A percentile compares a stretch with the other conserved stretches of the same genome.
Evolutionary conservation across 2,113 vertebrate genomes (phyloP).

Genomic region (Pipra filicauda): DNA sequence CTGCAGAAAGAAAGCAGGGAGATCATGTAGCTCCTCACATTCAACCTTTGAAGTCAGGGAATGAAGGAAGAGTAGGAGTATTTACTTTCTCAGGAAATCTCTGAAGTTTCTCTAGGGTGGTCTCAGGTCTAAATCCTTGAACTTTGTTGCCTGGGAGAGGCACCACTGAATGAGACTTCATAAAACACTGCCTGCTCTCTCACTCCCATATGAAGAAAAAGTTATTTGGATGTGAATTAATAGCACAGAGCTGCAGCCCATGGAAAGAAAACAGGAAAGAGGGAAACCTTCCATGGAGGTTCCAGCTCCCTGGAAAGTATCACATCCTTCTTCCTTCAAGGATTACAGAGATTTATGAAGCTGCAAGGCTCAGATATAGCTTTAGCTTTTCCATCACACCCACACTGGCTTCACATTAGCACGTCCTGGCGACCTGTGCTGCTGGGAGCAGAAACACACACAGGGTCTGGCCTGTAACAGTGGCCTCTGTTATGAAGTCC

Average conservation of each 20-base stretch:
- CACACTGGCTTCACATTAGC: background rate
- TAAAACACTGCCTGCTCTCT: background rate
- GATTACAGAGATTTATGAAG: background rate
- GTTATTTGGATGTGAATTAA: background rate
- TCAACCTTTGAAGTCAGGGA: background rate
- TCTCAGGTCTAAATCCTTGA: background rate
- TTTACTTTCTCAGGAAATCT: background rate
- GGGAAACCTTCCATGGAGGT: background rate
- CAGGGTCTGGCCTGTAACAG: accelerated
- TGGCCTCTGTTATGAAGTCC: background rate
- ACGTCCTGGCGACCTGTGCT: background rate
- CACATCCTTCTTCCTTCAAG: background rate
- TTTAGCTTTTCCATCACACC: background rate
- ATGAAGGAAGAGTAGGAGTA: background rate
- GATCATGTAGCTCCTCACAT: background rate
- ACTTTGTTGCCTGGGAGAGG: background rate
- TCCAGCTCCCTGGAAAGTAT: background rate
- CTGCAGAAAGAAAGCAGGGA: background rate
- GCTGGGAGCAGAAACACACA: background rate
- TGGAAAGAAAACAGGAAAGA: background rate
- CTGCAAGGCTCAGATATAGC: background rate
- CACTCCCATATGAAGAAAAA: background rate
- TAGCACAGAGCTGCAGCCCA: background rate
- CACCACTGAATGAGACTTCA: background rate
- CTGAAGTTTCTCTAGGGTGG: background rate